These are phyloP conservation scores for Sialis lutaria DNA, from an alignment of 2,888 invertebrate species.

Conservation along the genomic window DNA sequence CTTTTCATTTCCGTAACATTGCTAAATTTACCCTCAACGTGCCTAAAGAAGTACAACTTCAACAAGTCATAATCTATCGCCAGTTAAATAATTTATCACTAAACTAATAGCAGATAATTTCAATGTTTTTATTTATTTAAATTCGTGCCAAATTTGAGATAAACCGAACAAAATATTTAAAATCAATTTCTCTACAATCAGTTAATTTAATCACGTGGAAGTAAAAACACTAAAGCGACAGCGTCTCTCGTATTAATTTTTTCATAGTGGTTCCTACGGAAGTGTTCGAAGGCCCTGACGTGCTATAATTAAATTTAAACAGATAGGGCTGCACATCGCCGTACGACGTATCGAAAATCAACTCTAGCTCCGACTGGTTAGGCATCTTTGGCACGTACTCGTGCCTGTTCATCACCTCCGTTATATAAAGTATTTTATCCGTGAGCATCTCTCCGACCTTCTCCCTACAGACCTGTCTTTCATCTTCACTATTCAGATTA, in stretches of 20 bases:
- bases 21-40: no score
- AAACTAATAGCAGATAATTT: no score
- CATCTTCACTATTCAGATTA: constrained; percentile 69
- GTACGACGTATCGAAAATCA: constrained; percentile 87
- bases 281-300: constrained; percentile 58
- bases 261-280: constrained; percentile 81
- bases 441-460: constrained; percentile 73
- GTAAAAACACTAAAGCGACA: constrained; percentile 44
- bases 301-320: constrained; percentile 76
- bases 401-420: constrained; percentile 88
- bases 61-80: no score
- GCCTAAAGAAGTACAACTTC: no score
- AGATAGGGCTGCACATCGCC: constrained; percentile 92
- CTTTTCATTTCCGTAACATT: no score
- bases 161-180: no score
- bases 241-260: constrained; percentile 74
- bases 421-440: constrained; percentile 87
- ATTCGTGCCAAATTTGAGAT: no score
- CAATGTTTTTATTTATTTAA: no score
- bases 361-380: constrained; percentile 75
- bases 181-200: no score
- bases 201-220: no score
- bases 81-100: no score
- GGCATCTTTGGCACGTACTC: constrained; percentile 96
- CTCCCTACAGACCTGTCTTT: constrained; percentile 73